phyloP scores from a whole-genome alignment of 2,113 vertebrate species.

The Propithecus coquereli region DNA sequence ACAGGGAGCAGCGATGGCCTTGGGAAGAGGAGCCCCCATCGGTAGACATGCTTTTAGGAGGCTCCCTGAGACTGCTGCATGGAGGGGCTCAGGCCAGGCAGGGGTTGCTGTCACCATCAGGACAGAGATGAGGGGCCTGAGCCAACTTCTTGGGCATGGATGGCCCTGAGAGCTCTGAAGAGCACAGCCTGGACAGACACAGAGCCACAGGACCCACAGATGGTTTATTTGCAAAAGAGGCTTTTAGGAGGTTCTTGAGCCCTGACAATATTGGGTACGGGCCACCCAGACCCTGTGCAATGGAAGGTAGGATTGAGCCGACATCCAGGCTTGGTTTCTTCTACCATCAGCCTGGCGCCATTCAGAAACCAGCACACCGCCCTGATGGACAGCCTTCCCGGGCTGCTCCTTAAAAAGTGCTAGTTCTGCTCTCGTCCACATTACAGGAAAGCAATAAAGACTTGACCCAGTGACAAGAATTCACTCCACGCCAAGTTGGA shows the following conservation, averaged over 20 bases:
- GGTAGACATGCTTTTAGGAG: background rate
- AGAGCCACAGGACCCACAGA: background rate
- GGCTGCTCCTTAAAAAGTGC: background rate
- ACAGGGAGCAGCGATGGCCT: background rate
- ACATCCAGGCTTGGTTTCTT: background rate
- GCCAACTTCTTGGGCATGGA: background rate
- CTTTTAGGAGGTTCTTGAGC: background rate
- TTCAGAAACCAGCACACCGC: background rate
- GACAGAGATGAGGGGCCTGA: background rate
- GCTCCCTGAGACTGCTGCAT: background rate
- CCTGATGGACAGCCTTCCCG: background rate
- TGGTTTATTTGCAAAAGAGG: background rate
- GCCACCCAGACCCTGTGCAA: background rate
- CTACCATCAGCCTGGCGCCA: background rate
- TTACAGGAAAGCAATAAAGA: background rate
- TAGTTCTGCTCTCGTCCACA: background rate
- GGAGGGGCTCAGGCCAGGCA: background rate
- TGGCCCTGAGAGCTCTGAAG: background rate
- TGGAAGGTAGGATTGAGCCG: background rate
- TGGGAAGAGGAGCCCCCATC: background rate
- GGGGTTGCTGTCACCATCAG: background rate
- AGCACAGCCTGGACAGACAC: background rate
- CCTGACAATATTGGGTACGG: too few species aligned
- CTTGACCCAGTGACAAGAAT: background rate
- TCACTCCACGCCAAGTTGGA: background rate